Evolutionary conservation across 2,113 vertebrate species (phyloP).

Genomic region (Tyto alba): DNA sequence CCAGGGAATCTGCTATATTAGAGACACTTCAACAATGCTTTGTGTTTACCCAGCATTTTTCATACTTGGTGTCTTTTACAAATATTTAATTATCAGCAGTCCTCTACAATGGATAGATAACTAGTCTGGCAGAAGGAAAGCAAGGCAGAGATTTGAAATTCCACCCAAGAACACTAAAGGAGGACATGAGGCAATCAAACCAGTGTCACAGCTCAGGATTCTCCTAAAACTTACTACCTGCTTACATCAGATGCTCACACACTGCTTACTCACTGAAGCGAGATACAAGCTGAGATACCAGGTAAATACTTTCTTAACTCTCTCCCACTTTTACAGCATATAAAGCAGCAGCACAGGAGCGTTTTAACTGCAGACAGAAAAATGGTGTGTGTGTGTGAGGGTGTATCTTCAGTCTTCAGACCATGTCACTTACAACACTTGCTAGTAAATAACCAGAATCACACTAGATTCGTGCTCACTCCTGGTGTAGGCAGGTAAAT

Average conservation of each 20-base stretch:
- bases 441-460: not conserved
- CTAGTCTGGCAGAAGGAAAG: not conserved
- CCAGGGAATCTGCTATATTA: not conserved
- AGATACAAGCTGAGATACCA: not conserved
- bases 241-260: not conserved
- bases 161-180: not conserved
- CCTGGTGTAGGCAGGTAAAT: not conserved
- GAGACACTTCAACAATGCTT: not conserved
- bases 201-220: not conserved
- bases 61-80: not conserved
- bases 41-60: not conserved
- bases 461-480: not conserved
- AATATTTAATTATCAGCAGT: conserved; percentile 5
- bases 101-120: not conserved
- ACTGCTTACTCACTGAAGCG: not conserved
- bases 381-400: not conserved
- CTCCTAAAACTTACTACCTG: not conserved
- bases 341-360: not conserved
- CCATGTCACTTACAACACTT: not conserved
- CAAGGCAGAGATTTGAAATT: not conserved
- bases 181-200: not conserved
- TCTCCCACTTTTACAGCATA: not conserved
- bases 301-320: not conserved
- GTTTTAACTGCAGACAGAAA: not conserved
- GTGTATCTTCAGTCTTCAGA: not conserved